A percentile compares a stretch with the other conserved stretches of the same genome.
Evolutionary conservation across 2,113 vertebrate genomes (phyloP).

Genomic region (Miniopterus natalensis): DNA sequence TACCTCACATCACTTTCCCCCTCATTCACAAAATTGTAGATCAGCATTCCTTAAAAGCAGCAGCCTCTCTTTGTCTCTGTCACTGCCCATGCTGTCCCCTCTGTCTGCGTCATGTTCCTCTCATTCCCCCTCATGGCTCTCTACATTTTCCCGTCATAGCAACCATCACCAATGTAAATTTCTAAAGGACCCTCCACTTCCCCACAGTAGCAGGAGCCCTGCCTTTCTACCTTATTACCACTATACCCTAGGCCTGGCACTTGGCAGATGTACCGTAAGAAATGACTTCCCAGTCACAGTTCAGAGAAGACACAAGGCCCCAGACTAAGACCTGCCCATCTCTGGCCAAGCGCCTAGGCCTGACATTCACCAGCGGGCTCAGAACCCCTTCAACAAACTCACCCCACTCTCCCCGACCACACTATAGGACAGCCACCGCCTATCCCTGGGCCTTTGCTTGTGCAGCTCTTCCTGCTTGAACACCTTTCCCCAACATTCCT

Average conservation of each 20-base stretch:
- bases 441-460: neutral
- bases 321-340: neutral
- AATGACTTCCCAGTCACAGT: neutral
- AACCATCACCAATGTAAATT: neutral
- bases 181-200: neutral
- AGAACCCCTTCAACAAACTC: neutral
- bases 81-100: neutral
- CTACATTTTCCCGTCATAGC: neutral
- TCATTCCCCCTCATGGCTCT: neutral
- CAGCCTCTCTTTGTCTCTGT: no score
- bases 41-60: neutral
- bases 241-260: neutral
- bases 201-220: neutral
- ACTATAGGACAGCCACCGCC: neutral
- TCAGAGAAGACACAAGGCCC: neutral
- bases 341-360: neutral
- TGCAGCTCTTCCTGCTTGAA: neutral
- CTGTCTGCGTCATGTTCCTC: neutral
- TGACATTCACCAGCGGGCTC: neutral
- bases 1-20: neutral
- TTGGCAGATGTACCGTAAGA: neutral
- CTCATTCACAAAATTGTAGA: neutral
- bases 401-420: neutral
- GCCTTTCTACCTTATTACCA: no score
- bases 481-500: no score